Conservation (phyloP, 2,888 invertebrate species). For the Amphipoea lucens region DNA sequence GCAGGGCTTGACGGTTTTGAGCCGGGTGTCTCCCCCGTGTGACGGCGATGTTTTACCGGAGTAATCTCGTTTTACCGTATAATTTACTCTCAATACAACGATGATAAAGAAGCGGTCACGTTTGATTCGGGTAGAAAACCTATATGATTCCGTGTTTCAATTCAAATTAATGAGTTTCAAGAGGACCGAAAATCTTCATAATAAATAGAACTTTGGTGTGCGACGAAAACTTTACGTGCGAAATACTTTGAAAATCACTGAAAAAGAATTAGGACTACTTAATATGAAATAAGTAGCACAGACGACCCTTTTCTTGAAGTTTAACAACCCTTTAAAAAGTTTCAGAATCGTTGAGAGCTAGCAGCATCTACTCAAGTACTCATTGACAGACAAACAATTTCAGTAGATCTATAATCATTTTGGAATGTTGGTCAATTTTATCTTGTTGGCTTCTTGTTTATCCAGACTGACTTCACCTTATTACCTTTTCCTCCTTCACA, state of each 20-base stretch:
- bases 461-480: neutral
- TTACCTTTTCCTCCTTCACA: neutral
- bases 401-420: neutral
- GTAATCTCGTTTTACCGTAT: too few species aligned
- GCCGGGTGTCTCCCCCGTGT: too few species aligned
- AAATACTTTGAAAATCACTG: neutral
- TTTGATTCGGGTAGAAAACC: neutral
- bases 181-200: neutral
- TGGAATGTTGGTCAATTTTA: neutral
- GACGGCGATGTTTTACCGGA: too few species aligned
- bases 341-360: neutral
- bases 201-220: neutral
- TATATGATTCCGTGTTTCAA: neutral
- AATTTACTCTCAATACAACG: too few species aligned
- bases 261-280: neutral
- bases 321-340: slow-evolving; percentile 4
- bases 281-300: neutral
- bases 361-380: neutral
- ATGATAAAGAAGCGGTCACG: neutral
- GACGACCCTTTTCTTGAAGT: slow-evolving; percentile 6
- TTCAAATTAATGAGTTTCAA: neutral
- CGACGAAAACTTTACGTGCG: neutral
- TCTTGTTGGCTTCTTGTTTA: neutral
- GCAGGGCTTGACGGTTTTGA: too few species aligned
- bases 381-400: neutral